Conservation (phyloP, 2,888 invertebrate species). For the Hermodice carunculata region DNA sequence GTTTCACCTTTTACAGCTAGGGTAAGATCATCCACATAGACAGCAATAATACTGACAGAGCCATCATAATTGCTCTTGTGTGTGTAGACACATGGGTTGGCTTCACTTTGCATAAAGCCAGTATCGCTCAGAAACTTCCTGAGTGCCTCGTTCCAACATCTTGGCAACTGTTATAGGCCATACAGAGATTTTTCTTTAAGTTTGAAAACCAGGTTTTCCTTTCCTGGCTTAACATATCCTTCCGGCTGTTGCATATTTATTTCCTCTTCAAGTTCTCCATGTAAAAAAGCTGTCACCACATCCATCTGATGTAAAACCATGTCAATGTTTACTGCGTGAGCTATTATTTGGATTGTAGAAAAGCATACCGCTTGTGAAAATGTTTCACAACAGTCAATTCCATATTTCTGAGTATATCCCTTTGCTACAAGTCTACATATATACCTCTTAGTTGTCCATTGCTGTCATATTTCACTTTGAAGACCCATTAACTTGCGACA, state of each 20-base stretch:
- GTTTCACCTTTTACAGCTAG: slow-evolving; percentile 10
- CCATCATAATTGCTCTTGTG: not conserved
- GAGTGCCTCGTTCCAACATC: slow-evolving; percentile 27
- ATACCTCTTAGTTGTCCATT: not conserved
- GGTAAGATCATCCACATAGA: slow-evolving; percentile 26
- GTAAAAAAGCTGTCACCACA: slow-evolving; percentile 40
- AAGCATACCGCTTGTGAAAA: not conserved
- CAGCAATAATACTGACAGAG: slow-evolving; percentile 15
- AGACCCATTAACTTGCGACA: no score
- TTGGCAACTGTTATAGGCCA: slow-evolving; percentile 30
- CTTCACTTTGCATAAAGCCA: slow-evolving; percentile 23
- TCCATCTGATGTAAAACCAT: slow-evolving; percentile 37
- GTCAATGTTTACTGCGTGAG: slow-evolving; percentile 18
- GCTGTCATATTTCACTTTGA: no score
- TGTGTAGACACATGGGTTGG: slow-evolving; percentile 24
- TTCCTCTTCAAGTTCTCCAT: slow-evolving; percentile 40
- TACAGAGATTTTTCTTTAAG: slow-evolving; percentile 39
- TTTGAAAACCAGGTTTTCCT: slow-evolving; percentile 40
- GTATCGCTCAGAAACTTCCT: slow-evolving; percentile 36
- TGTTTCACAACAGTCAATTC: not conserved
- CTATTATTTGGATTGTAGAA: no score
- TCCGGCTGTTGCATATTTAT: no score
- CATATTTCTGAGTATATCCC: no score
- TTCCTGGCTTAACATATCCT: slow-evolving; percentile 39
- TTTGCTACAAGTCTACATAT: not conserved